Evolutionary conservation across 2,113 vertebrate genomes (phyloP), one percentile per base, ranked within the genome.

Genomic region (Cromileptes altivelis): DNA sequence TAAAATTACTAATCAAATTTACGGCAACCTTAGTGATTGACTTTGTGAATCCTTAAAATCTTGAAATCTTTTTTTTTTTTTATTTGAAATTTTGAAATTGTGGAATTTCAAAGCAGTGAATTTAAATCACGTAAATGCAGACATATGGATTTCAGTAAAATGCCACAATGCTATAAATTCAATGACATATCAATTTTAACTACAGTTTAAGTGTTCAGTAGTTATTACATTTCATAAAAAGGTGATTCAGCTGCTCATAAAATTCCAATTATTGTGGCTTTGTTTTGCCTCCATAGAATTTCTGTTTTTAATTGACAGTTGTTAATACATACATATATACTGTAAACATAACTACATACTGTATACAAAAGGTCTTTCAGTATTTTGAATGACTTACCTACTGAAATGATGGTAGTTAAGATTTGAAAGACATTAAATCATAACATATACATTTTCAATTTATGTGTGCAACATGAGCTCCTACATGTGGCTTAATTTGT

Each of bases 401-500:
- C 18, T 30, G 3, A 47, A 71, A 12, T 70, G 4, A 42, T 37
- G 25, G 37, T 3, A 45, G 30, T 37, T 30, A 55, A 23, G 15
- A 50, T 50, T 18, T 81, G 2, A 79, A 55, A 23, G 33, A 1
- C 12, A 3, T 40, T 1, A 8, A 18, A 6, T 19, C 27, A n/a
- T 21, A 30, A 49, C 4, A 11, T n/a, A 14, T n/a, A 3, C 1
- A 23, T 67, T 6, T n/a, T 4, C 25, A 58, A 75, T 47, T 11
- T 30, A 4, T 79, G 40, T 30, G 25, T 62, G 42, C 75, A 82
- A 80, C 70, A 78, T 85, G 84, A 90, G 81, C 76, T 85, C 74
- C 72, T 76, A n/a, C 3, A 4, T 79, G 53, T 76, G 19, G 79
- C 21, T 75, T 55, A 10, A 63, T 64, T 4, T 85, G 69, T 81